Base-by-base conservation (phyloP, 35 echinoderm and acorn worm species). In the Ptychodera flava region DNA sequence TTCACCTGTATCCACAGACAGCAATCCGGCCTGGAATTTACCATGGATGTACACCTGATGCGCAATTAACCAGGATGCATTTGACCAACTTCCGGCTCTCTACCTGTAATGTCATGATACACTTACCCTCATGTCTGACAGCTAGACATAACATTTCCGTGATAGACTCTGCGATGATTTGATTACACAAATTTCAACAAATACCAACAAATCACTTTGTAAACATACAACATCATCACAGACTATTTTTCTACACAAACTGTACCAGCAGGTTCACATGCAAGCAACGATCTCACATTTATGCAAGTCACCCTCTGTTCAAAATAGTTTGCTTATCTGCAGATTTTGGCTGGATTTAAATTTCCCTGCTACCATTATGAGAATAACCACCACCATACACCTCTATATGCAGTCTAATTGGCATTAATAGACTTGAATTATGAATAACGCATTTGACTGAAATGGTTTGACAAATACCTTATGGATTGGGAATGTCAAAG, bases 91-190 rank as follows among this genome's bases (percentile, higher is more conserved):
- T 34, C 30, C 37, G 1, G 15, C 22, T 1, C 10, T 30, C 82
- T 34, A 1, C 35, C 35, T 27, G 16, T 36, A 6, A 36, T 35
- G 29, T 83, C 82, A 36, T 36, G 6, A 28, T 37, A 1, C 6
- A 83, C 34, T 36, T 1, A 1, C 1, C 82, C 82, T 1, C 30
- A 10, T 16, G 32, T n/a, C n/a, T 77, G n/a, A 77, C 15, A 77
- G n/a, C n/a, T 86, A 86, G 89, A 90, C 93, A 84, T 36, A 77
- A 90, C 90, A 1, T 79, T 79, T 32, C 28, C 37, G 89, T 92
- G 78, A 36, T 91, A 90, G 31, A 90, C 93, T 75, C 80, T 36
- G 6, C 79, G n/a, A 15, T 82, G 36, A 32, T 88, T 36, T 75
- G 82, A 82, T 0, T 28, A 0, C 30, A 78, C 87, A 31, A 31